These are phyloP conservation scores for Mico argentatus DNA, from an alignment of 2,797 vertebrate genomes.

Conservation along the genomic window DNA sequence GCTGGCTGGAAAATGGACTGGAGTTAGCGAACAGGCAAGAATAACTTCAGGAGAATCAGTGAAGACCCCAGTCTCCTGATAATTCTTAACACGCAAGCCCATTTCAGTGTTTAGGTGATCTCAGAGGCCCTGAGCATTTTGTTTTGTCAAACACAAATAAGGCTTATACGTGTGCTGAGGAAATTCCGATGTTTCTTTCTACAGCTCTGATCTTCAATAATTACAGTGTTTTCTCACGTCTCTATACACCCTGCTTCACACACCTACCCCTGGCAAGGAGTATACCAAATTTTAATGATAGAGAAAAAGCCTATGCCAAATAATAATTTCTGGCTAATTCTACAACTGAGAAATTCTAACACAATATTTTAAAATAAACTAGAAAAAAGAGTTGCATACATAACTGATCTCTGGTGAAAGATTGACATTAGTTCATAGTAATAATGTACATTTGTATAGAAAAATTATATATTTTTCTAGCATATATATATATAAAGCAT, in stretches of 20 bases:
- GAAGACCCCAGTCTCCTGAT: not conserved
- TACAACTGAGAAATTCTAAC: not conserved
- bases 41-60: not conserved
- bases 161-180: not conserved
- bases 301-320: not conserved
- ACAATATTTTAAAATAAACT: not conserved
- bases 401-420: not conserved
- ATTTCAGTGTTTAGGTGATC: not conserved
- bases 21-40: not conserved
- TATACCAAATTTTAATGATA: not conserved
- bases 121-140: not conserved
- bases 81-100: not conserved
- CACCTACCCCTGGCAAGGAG: not conserved
- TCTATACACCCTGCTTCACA: not conserved
- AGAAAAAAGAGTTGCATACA: not conserved
- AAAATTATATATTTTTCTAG: not conserved
- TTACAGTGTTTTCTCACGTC: not conserved
- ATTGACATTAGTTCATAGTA: not conserved
- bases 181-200: not conserved
- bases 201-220: not conserved
- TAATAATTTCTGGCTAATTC: not conserved
- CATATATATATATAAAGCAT: not conserved
- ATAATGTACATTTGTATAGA: not conserved
- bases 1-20: not conserved
- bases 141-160: not conserved